Evolutionary conservation across 2,888 invertebrate genomes (phyloP).

Genomic region (Sylvicola cinctus): DNA sequence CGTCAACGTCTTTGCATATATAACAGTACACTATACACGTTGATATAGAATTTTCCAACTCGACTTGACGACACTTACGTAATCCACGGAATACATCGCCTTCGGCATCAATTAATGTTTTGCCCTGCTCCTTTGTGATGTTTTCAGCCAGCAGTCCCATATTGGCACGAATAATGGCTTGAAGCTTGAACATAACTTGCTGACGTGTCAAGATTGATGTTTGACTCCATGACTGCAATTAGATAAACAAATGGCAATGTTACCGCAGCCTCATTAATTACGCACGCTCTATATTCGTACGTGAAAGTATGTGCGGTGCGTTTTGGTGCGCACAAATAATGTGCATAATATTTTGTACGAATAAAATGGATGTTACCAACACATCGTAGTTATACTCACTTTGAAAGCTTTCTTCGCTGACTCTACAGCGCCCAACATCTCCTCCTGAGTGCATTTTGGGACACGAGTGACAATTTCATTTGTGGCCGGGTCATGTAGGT

Average conservation of each 20-base stretch:
- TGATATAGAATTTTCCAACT: too few species aligned
- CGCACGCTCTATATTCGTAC: too few species aligned
- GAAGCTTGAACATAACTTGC: constrained; percentile 76
- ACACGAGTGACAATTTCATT: constrained; percentile 68
- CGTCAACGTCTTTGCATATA: too few species aligned
- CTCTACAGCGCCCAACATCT: constrained; percentile 77
- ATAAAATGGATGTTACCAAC: too few species aligned
- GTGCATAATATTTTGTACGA: too few species aligned
- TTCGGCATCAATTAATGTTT: constrained; percentile 90
- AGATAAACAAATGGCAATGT: too few species aligned
- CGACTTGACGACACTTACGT: too few species aligned
- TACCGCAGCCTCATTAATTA: too few species aligned
- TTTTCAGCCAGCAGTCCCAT: constrained; percentile 75
- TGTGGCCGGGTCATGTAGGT: constrained; percentile 87
- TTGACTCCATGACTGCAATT: constrained; percentile 67
- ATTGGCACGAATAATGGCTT: constrained; percentile 69
- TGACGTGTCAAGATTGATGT: constrained; percentile 84
- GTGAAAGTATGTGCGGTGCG: too few species aligned
- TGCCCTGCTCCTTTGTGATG: constrained; percentile 92
- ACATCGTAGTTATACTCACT: too few species aligned
- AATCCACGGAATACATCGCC: constrained; percentile 94
- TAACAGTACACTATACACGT: too few species aligned
- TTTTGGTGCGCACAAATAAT: too few species aligned
- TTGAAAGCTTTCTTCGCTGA: constrained; percentile 60
- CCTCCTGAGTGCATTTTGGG: constrained; percentile 71